Evolutionary conservation across 2,113 vertebrate genomes (phyloP).

Genomic region (Aldabrachelys gigantea): DNA sequence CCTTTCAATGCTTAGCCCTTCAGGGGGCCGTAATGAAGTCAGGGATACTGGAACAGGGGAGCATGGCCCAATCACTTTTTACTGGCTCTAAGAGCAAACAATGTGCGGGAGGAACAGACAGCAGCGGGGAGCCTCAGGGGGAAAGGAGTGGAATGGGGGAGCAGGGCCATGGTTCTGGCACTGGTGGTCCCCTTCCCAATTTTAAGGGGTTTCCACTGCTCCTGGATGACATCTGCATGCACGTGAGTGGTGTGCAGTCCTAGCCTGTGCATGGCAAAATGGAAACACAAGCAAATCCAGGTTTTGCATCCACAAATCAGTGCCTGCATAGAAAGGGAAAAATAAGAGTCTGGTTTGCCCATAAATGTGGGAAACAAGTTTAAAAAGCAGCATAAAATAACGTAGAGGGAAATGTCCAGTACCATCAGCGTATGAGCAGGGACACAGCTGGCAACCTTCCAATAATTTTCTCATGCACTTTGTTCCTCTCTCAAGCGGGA

Average conservation of each 20-base stretch:
- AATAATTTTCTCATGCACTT: background rate
- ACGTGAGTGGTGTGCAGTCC: background rate
- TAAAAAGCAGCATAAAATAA: background rate
- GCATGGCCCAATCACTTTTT: too few species aligned
- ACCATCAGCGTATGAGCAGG: background rate
- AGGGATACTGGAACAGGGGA: too few species aligned
- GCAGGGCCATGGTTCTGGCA: too few species aligned
- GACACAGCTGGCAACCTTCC: background rate
- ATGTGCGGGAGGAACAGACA: background rate
- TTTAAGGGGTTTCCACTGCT: too few species aligned
- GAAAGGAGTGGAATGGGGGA: too few species aligned
- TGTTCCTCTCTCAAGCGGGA: background rate
- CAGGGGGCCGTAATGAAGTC: background rate
- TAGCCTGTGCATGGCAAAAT: background rate
- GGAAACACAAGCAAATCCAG: background rate
- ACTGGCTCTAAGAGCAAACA: too few species aligned
- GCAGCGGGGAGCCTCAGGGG: fast-evolving
- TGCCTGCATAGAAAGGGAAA: background rate
- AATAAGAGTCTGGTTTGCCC: background rate
- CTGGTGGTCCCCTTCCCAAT: too few species aligned
- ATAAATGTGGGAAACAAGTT: background rate
- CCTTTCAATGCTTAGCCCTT: background rate
- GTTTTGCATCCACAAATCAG: background rate
- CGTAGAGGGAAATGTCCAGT: background rate
- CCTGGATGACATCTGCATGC: background rate